Conservation (phyloP, 2,888 invertebrate genomes). For the Leucoma salicis region DNA sequence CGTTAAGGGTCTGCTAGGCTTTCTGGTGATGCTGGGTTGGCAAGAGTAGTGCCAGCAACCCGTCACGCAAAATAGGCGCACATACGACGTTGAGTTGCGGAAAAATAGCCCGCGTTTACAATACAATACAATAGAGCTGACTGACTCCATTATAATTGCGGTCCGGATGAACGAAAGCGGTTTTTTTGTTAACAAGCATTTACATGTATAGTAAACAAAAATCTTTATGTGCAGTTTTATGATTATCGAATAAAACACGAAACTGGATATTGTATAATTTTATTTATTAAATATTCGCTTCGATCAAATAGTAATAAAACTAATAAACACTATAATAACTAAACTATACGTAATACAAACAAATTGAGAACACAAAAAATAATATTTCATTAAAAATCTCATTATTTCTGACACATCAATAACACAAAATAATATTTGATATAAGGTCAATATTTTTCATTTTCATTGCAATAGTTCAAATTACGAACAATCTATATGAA, state of each 20-base stretch:
- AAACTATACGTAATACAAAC: constrained; percentile 30
- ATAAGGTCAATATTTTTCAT: constrained; percentile 18
- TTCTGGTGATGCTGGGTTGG: too few species aligned
- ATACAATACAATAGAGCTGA: too few species aligned
- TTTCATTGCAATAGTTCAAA: not conserved
- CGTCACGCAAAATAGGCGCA: too few species aligned
- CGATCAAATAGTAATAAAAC: constrained; percentile 36
- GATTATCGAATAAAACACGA: not conserved
- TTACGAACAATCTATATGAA: not conserved
- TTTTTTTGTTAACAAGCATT: too few species aligned
- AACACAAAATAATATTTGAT: constrained; percentile 3
- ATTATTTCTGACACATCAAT: constrained; percentile 6
- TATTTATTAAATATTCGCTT: constrained; percentile 38
- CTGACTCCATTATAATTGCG: too few species aligned
- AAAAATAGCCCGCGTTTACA: too few species aligned
- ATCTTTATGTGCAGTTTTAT: too few species aligned
- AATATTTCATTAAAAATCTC: constrained; percentile 21
- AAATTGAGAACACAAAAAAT: constrained; percentile 35
- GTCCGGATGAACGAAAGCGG: too few species aligned
- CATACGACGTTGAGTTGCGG: too few species aligned
- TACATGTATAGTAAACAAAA: too few species aligned
- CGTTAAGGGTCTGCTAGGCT: too few species aligned
- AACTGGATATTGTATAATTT: constrained; percentile 28
- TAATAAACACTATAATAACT: constrained; percentile 23
- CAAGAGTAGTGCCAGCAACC: too few species aligned